Percentiles rank a stretch among this genome's conserved stretches.
These are phyloP conservation scores for Metacarcinus magister DNA, from an alignment of 2,888 invertebrate genomes.

Conservation along the genomic window DNA sequence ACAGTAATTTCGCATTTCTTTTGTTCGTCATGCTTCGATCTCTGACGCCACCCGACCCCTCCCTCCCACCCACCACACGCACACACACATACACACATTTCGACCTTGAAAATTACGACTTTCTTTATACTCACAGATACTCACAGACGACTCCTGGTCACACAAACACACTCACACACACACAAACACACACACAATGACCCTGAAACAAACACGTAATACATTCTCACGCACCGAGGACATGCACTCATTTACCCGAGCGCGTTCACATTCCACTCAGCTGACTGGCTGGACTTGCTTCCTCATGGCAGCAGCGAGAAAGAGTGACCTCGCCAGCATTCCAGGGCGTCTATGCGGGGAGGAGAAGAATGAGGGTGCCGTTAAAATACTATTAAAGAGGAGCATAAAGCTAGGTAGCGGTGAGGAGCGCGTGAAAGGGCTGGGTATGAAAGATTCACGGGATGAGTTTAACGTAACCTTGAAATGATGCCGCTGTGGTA, in stretches of 20 bases:
- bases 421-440: not conserved
- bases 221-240: constrained; percentile 9
- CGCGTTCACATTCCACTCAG: not conserved
- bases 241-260: not conserved
- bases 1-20: not conserved
- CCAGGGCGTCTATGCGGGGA: not conserved
- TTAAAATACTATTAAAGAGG: not conserved
- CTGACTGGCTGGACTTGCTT: not conserved
- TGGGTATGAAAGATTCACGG: not conserved
- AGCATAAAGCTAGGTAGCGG: not conserved
- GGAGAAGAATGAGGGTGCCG: not conserved
- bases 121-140: not conserved
- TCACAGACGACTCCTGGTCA: not conserved
- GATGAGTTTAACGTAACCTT: not conserved
- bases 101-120: no score
- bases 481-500: not conserved
- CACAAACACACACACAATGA: not conserved
- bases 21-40: not conserved
- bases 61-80: not conserved
- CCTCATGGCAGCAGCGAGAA: not conserved
- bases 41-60: not conserved
- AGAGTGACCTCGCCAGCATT: not conserved
- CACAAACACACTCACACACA: constrained; percentile 36
- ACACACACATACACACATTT: no score
- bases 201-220: not conserved